phyloP scores from a whole-genome alignment of 2,888 invertebrate genomes.

The Acanthosoma haemorrhoidale region DNA sequence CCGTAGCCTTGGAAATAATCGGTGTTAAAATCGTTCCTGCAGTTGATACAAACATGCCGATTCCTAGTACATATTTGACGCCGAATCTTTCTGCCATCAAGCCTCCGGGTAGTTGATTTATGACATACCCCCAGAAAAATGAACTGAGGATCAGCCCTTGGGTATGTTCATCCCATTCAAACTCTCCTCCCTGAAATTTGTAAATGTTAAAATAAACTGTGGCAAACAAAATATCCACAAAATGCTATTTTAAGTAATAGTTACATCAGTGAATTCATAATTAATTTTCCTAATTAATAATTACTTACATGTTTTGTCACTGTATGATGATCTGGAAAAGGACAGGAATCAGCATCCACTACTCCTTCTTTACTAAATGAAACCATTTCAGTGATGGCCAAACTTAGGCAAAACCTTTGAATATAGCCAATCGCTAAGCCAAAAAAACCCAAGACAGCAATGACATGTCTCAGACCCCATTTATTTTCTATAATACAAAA shows the following conservation, averaged over 20 bases:
- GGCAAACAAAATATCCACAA: not conserved
- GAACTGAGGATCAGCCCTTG: slow-evolving; percentile 47
- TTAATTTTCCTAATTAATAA: not conserved
- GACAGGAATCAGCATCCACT: slow-evolving; percentile 50
- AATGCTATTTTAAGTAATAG: not conserved
- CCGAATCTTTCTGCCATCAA: slow-evolving; percentile 47
- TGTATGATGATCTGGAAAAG: slow-evolving; percentile 42
- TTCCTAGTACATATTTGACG: slow-evolving; percentile 48
- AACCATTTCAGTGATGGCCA: slow-evolving; percentile 50
- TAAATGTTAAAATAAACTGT: not conserved
- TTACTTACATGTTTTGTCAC: not conserved
- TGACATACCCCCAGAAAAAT: slow-evolving; percentile 51
- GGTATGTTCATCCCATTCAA: slow-evolving; percentile 61
- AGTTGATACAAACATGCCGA: slow-evolving; percentile 48
- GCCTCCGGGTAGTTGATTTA: slow-evolving; percentile 50
- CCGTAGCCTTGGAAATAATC: slow-evolving; percentile 45
- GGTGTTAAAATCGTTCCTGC: slow-evolving; percentile 49
- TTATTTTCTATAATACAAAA: slow-evolving; percentile 28
- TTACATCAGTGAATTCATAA: slow-evolving; percentile 1
- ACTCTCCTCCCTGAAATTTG: slow-evolving; percentile 45
- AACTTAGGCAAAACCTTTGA: slow-evolving; percentile 47
- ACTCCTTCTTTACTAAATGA: slow-evolving; percentile 39
- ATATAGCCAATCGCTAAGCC: slow-evolving; percentile 49
- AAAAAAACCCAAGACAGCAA: slow-evolving; percentile 47
- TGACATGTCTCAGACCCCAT: slow-evolving; percentile 41